A percentile compares a stretch with the other conserved stretches of the same genome.
Conservation (phyloP, 2,888 invertebrate species). For the Mythimna impura region DNA sequence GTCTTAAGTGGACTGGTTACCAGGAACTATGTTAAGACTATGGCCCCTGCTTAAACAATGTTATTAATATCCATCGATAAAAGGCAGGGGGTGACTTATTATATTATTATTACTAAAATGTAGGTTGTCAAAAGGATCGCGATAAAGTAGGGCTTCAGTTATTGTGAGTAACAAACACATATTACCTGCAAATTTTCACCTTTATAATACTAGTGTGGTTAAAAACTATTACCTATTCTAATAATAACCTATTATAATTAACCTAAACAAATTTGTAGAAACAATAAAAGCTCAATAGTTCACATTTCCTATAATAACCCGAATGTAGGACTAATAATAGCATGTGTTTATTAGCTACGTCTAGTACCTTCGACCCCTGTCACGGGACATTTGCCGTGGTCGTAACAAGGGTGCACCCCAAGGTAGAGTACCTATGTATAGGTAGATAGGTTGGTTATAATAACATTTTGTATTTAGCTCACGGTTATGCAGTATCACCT, state of each 20-base stretch:
- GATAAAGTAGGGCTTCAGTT: too few relatives aligned
- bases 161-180: too few relatives aligned
- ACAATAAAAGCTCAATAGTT: slow-evolving; percentile 32
- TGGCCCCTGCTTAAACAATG: too few relatives aligned
- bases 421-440: slow-evolving; percentile 22
- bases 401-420: slow-evolving; percentile 71
- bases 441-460: slow-evolving; percentile 29
- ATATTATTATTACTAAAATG: too few relatives aligned
- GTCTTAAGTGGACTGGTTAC: too few relatives aligned
- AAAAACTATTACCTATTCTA: too few relatives aligned
- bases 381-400: slow-evolving; percentile 67
- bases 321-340: slow-evolving; percentile 64
- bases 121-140: too few relatives aligned
- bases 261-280: slow-evolving; percentile 7
- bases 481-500: slow-evolving; percentile 16
- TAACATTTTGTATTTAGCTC: slow-evolving; percentile 34
- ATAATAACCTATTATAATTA: background rate
- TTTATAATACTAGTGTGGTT: too few relatives aligned
- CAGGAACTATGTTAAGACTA: too few relatives aligned
- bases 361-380: slow-evolving; percentile 72
- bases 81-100: too few relatives aligned
- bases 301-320: slow-evolving; percentile 44
- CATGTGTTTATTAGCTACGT: slow-evolving; percentile 71
- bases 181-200: too few relatives aligned
- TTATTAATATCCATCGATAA: too few relatives aligned